These are phyloP conservation scores for Pangasius mekongensis DNA, from an alignment of 2,797 vertebrate genomes.

Conservation along the genomic window DNA sequence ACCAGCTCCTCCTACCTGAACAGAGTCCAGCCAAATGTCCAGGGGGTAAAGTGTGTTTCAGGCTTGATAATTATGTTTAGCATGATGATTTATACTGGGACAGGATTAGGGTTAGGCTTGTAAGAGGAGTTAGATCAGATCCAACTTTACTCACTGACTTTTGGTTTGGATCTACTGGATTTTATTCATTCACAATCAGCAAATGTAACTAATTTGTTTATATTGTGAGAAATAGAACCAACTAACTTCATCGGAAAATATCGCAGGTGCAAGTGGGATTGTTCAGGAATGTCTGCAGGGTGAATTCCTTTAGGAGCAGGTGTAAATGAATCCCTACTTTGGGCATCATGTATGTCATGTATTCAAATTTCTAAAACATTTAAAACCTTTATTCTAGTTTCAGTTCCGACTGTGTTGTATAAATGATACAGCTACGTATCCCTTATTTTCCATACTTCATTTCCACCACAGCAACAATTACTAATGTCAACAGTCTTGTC, in stretches of 20 bases:
- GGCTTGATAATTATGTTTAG: neutral
- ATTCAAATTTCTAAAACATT: neutral
- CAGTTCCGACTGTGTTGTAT: no score
- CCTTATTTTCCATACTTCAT: neutral
- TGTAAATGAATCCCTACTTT: neutral
- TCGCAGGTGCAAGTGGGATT: neutral
- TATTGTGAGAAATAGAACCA: neutral
- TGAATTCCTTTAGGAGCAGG: neutral
- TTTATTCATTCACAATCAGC: neutral
- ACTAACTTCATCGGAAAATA: neutral
- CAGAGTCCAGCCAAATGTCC: no score
- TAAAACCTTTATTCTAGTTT: neutral
- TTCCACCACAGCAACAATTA: neutral
- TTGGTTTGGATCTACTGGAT: neutral
- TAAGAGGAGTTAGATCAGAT: neutral
- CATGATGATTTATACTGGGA: no score
- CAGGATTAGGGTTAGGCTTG: neutral
- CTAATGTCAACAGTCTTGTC: neutral
- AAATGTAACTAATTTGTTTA: neutral
- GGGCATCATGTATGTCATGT: neutral
- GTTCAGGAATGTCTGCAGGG: neutral
- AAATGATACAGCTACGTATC: neutral
- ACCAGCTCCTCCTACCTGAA: neutral
- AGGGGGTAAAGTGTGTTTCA: neutral
- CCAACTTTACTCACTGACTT: neutral